Conservation (phyloP, 2,113 vertebrate genomes). For the Steatornis caripensis region DNA sequence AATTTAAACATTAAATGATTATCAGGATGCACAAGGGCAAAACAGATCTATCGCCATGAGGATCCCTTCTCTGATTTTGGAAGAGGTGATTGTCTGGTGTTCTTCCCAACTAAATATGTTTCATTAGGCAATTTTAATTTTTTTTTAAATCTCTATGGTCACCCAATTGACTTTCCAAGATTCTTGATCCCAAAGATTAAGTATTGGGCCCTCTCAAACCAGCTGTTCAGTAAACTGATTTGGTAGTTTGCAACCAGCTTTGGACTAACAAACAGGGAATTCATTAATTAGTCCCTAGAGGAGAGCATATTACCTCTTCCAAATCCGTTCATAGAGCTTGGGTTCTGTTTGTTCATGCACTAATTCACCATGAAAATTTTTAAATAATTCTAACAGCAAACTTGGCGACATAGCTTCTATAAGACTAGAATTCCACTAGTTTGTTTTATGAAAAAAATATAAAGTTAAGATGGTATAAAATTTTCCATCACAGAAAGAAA, state of each 20-base stretch:
- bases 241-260: neutral
- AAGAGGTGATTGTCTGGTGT: neutral
- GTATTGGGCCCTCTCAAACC: neutral
- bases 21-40: neutral
- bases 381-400: neutral
- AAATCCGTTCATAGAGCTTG: neutral
- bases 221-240: neutral
- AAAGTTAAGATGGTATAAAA: neutral
- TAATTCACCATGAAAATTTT: neutral
- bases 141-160: neutral
- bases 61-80: neutral
- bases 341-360: neutral
- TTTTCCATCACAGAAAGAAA: neutral
- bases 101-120: neutral
- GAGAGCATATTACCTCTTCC: neutral
- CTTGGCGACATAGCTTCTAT: neutral
- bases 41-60: neutral
- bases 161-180: accelerated
- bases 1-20: neutral
- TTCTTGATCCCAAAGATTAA: neutral
- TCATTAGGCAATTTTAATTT: no score
- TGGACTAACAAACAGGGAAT: neutral
- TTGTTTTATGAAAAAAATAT: neutral
- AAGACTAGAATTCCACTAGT: neutral
- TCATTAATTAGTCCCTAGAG: neutral